Evolutionary conservation across 37 sponge, comb jelly and placozoan species (phyloP).

Genomic region (Bolinopsis microptera): DNA sequence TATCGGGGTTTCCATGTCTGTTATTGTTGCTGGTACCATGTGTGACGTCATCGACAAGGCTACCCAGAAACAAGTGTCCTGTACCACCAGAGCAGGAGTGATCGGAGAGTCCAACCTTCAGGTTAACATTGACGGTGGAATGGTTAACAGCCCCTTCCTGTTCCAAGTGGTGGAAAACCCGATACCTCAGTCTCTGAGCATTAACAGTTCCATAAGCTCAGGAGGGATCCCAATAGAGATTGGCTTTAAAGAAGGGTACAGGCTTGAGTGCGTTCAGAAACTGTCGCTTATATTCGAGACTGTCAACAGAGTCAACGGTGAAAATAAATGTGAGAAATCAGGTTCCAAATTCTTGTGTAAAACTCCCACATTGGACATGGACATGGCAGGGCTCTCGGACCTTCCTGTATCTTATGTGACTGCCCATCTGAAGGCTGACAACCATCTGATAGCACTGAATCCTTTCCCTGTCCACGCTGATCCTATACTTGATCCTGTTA

Average conservation of each 20-base stretch:
- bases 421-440: constrained; percentile 3
- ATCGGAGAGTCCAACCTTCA: constrained; percentile 4
- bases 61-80: constrained; percentile 7
- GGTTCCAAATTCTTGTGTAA: not conserved
- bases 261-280: constrained; percentile 53
- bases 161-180: constrained; percentile 54
- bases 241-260: not conserved
- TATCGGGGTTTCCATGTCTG: constrained; percentile 26
- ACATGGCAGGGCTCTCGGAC: not conserved
- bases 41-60: constrained; percentile 1
- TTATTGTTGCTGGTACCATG: constrained; percentile 23
- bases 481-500: not conserved
- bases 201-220: not conserved
- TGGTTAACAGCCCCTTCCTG: not conserved
- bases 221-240: constrained; percentile 35
- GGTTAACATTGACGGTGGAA: constrained; percentile 48
- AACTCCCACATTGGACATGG: not conserved
- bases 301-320: not conserved
- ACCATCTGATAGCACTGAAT: constrained; percentile 1
- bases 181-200: not conserved
- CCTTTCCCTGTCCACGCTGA: constrained; percentile 30
- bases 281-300: not conserved
- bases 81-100: not conserved
- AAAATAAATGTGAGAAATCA: not conserved
- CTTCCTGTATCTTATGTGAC: not conserved